Evolutionary conservation across 2,113 vertebrate genomes (phyloP), one percentile per base, ranked within the genome.

Genomic region (Dascyllus trimaculatus): DNA sequence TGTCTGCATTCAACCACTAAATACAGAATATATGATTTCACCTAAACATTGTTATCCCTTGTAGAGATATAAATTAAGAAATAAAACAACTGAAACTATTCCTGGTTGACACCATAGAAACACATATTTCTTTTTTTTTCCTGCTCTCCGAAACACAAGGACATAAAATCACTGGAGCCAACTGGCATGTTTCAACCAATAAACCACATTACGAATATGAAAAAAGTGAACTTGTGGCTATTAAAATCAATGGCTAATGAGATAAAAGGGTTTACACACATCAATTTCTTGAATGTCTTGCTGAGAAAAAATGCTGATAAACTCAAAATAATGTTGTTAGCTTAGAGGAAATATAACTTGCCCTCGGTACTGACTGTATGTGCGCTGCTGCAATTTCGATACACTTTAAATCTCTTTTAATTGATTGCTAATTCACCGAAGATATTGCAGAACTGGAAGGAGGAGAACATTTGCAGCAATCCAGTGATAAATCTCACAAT

Each of bases 161-260:
- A 25, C n/a, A 17, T 38, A 19, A 43, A 79, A n/a, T 19, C 38
- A 64, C 6, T 38, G 8, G 65, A 66, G 69, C 25, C 43, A 43
- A 35, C 2, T 56, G 6, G 11, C 3, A 19, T 26, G 25, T 64
- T 54, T 65, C 18, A 61, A 52, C 17, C 2, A 26, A 43, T 52
- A 5, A 48, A 49, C 1, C 1, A 18, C 19, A 9, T 67, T n/a
- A 52, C 26, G 2, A 66, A 54, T 63, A 58, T 64, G 46, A 26
- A 40, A 73, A 73, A 80, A 35, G 22, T 56, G 48, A 49, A 18
- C 24, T 40, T 22, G 13, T 61, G 57, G 25, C 18, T 21, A 43
- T 75, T 6, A 52, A 78, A 81, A 84, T 75, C 65, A 48, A 64
- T 81, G 24, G 5, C 35, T 68, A 66, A 88, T 75, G 18, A 56